A percentile compares a stretch with the other conserved stretches of the same genome.
phyloP scores from a whole-genome alignment of 1,140 invertebrate species.

The Leguminivora glycinivorella region DNA sequence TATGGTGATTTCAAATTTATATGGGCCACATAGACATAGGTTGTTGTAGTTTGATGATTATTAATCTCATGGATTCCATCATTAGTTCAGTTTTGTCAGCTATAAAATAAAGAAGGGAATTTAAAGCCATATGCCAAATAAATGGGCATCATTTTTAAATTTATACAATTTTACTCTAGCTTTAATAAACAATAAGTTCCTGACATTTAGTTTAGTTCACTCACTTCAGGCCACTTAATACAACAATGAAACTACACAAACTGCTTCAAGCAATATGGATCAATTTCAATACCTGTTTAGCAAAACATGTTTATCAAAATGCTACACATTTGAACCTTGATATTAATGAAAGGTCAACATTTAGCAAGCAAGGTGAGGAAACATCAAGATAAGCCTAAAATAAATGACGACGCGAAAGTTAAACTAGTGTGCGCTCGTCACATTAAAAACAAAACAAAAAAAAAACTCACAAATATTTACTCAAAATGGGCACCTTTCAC shows the following conservation, averaged over 20 bases:
- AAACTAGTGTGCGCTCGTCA: not conserved
- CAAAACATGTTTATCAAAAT: constrained; percentile 24
- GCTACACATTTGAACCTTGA: constrained; percentile 27
- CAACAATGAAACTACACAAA: not conserved
- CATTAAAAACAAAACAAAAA: not conserved
- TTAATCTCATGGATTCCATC: no score
- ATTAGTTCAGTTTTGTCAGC: no score
- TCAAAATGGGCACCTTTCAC: constrained; percentile 13
- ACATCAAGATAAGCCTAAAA: constrained; percentile 11
- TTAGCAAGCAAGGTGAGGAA: not conserved
- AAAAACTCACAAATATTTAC: constrained; percentile 25
- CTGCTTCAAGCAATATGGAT: not conserved
- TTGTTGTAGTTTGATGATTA: no score
- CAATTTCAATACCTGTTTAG: constrained; percentile 12
- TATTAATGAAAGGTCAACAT: constrained; percentile 10
- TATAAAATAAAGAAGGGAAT: no score
- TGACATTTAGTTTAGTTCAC: not conserved
- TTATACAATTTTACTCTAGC: no score
- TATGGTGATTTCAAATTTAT: no score
- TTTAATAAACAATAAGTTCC: not conserved
- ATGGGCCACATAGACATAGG: no score
- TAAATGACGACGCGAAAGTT: constrained; percentile 11
- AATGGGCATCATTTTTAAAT: no score
- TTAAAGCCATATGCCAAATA: no score
- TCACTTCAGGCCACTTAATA: not conserved